phyloP scores from a whole-genome alignment of 2,888 invertebrate genomes.

The Yponomeuta cagnagella region DNA sequence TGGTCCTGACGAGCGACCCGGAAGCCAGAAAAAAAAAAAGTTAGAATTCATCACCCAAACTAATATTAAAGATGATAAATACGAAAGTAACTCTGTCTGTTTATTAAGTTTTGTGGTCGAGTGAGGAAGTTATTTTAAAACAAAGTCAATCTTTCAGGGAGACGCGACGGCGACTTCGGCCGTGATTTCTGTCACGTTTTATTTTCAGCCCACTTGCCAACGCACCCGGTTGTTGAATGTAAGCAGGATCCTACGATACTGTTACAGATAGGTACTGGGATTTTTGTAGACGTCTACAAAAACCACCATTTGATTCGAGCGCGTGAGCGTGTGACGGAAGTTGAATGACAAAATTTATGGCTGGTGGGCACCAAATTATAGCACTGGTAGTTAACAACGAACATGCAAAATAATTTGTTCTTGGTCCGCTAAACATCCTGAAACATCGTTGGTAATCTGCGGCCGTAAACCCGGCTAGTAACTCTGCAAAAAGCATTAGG shows the following conservation, averaged over 20 bases:
- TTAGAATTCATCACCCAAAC: no score
- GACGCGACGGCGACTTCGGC: not conserved
- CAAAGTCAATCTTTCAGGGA: not conserved
- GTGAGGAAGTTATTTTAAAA: not conserved
- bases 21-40: no score
- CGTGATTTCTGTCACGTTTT: not conserved
- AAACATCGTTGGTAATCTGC: no score
- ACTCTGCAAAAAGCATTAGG: not conserved
- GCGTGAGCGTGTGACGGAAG: slow-evolving; percentile 1
- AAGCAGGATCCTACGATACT: not conserved
- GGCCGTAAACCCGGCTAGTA: not conserved
- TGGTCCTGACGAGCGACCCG: no score
- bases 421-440: not conserved
- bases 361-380: not conserved
- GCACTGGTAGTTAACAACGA: not conserved
- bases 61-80: no score
- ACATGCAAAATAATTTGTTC: not conserved
- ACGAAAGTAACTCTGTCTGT: not conserved
- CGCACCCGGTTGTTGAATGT: not conserved
- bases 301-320: not conserved
- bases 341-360: not conserved
- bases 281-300: not conserved
- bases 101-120: no score
- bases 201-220: not conserved
- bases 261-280: not conserved